Conservation (phyloP, 2,113 vertebrate species). For the Heterocephalus glaber region DNA sequence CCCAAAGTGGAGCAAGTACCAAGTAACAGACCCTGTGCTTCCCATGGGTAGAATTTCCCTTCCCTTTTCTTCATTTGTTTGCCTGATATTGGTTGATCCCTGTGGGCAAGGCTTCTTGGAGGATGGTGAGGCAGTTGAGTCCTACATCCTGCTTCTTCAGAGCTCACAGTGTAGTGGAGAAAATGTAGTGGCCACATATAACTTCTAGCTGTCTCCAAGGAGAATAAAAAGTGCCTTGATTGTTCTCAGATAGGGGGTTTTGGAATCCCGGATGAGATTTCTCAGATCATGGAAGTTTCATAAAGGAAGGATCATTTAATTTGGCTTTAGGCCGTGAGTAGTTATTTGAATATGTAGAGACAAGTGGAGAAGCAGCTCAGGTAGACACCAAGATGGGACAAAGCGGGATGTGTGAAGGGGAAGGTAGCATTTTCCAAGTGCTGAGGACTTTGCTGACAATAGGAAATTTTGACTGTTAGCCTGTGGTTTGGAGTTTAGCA, state of each 20-base stretch:
- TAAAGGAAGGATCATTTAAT: background rate
- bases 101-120: no score
- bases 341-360: background rate
- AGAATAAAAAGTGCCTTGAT: background rate
- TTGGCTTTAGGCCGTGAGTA: background rate
- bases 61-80: background rate
- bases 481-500: constrained; percentile 17
- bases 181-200: background rate
- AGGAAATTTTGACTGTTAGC: background rate
- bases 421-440: background rate
- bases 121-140: background rate
- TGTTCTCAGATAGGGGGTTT: background rate
- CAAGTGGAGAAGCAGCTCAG: no score
- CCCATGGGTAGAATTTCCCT: background rate
- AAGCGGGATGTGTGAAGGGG: background rate
- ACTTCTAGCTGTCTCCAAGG: background rate
- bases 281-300: background rate
- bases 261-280: background rate
- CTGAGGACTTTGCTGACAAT: background rate
- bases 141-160: background rate
- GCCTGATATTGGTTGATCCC: background rate
- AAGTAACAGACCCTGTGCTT: background rate
- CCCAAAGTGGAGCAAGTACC: background rate
- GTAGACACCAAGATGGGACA: background rate
- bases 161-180: background rate